Percentiles rank a stretch among this genome's conserved stretches.
These are phyloP conservation scores for Mastomys coucha DNA, from an alignment of 2,113 vertebrate species.

Conservation along the genomic window DNA sequence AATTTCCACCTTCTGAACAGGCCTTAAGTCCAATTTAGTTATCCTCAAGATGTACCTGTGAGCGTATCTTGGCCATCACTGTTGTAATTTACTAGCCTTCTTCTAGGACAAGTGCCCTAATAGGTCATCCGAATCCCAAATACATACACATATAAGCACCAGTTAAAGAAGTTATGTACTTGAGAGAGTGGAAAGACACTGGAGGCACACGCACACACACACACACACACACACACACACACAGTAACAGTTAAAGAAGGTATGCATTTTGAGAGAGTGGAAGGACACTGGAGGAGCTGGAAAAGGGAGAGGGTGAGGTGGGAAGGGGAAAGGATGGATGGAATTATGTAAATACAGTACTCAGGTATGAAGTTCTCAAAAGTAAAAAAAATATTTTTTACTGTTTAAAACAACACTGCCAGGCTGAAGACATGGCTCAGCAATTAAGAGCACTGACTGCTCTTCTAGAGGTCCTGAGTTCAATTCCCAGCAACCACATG, in stretches of 20 bases:
- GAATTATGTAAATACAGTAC: not conserved
- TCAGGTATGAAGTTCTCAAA: not conserved
- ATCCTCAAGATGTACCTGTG: not conserved
- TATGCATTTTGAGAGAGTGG: not conserved
- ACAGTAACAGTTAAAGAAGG: not conserved
- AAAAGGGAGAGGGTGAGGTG: not conserved
- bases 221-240: not conserved
- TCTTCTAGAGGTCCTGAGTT: not conserved
- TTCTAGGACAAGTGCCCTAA: not conserved
- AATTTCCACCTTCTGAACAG: not conserved
- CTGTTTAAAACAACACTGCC: constrained; percentile 27
- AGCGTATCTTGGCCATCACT: not conserved
- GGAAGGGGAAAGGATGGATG: not conserved
- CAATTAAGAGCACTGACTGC: not conserved
- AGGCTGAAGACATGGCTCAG: too few relatives aligned
- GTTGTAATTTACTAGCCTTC: not conserved
- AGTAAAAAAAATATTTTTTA: not conserved
- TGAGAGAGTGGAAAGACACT: too few relatives aligned
- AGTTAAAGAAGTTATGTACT: too few relatives aligned
- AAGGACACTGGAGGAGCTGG: not conserved
- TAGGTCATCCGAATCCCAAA: not conserved
- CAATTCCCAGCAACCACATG: not conserved
- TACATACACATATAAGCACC: not conserved
- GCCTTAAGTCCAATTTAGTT: not conserved
- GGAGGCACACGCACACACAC: not conserved